These are phyloP conservation scores for Nothura maculosa DNA, from an alignment of 2,797 vertebrate genomes.

Conservation along the genomic window DNA sequence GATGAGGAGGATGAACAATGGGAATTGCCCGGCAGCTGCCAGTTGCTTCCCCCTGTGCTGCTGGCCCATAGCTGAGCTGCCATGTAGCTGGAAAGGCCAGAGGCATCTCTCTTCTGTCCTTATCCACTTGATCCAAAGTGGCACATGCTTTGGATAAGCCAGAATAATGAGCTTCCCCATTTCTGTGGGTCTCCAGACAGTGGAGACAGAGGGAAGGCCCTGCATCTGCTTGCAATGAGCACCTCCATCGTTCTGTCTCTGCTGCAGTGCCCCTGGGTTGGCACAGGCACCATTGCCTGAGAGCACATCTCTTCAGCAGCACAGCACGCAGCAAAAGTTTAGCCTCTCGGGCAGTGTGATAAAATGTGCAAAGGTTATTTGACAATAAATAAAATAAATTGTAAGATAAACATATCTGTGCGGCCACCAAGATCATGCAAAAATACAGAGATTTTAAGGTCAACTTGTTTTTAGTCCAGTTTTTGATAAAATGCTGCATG, in stretches of 20 bases:
- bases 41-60: neutral
- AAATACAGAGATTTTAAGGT: conserved; percentile 40
- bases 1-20: neutral
- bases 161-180: neutral
- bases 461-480: neutral
- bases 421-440: neutral
- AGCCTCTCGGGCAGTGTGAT: accelerated
- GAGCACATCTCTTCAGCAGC: accelerated
- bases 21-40: neutral
- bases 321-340: accelerated
- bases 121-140: neutral
- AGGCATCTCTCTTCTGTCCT: neutral
- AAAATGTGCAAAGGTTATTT: conserved; percentile 28
- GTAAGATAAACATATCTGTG: conserved; percentile 16
- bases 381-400: conserved; percentile 8
- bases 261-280: accelerated
- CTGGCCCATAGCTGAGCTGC: too few species aligned
- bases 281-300: accelerated
- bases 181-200: accelerated
- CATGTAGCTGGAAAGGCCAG: neutral
- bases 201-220: neutral
- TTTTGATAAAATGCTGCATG: neutral
- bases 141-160: neutral
- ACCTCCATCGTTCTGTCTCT: neutral
- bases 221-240: neutral